phyloP scores from a whole-genome alignment of 37 sponge, comb jelly and placozoan genomes.

The Corticium candelabrum region DNA sequence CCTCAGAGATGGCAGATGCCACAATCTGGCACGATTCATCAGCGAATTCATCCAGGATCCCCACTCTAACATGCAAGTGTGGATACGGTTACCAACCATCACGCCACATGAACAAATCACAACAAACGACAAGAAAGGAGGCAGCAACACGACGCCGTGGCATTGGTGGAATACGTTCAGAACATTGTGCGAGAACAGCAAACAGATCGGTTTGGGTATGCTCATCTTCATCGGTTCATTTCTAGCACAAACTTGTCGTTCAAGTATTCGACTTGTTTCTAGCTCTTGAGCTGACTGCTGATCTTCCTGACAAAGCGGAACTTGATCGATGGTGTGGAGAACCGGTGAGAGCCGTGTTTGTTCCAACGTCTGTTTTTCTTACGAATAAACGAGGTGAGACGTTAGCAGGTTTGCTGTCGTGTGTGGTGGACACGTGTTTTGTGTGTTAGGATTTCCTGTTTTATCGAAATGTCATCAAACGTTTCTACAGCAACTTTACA shows the following conservation, averaged over 20 bases:
- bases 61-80: slow-evolving; percentile 5
- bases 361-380: slow-evolving; percentile 56
- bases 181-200: slow-evolving; percentile 40
- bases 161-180: slow-evolving; percentile 84
- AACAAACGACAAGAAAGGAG: neutral
- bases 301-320: slow-evolving; percentile 13
- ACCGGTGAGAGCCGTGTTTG: slow-evolving; percentile 52
- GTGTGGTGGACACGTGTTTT: neutral
- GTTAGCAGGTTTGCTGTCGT: neutral
- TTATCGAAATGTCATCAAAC: slow-evolving; percentile 31
- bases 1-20: neutral
- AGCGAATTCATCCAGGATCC: neutral
- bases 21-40: slow-evolving; percentile 2
- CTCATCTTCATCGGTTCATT: too few relatives aligned
- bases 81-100: too few relatives aligned
- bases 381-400: slow-evolving; percentile 50
- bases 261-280: neutral
- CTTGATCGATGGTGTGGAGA: slow-evolving; percentile 77
- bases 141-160: slow-evolving; percentile 52
- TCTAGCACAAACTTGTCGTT: too few relatives aligned
- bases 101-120: too few relatives aligned
- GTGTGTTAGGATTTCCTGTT: slow-evolving; percentile 54
- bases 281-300: slow-evolving; percentile 47
- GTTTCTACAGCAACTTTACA: slow-evolving; percentile 37
- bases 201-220: slow-evolving; percentile 53